Conservation (phyloP, 2,797 vertebrate genomes). For the Pygocentrus nattereri region DNA sequence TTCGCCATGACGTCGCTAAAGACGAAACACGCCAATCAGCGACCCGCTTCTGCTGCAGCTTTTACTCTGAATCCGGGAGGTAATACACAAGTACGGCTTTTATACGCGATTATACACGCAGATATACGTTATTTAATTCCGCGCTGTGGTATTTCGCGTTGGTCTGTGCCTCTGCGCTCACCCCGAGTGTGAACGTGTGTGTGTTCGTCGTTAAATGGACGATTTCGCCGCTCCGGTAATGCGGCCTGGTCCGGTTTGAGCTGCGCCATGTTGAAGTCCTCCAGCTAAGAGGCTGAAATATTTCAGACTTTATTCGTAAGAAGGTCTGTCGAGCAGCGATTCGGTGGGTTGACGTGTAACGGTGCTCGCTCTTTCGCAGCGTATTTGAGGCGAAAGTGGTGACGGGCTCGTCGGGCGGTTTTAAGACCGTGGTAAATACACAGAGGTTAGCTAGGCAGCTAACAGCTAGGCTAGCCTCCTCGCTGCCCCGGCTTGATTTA, state of each 20-base stretch:
- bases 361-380: background rate
- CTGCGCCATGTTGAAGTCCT: constrained; percentile 72
- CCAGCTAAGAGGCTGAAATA: background rate
- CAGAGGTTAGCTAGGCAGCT: background rate
- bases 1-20: constrained; percentile 35
- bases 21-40: constrained; percentile 48
- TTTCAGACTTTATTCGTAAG: background rate
- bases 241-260: constrained; percentile 61
- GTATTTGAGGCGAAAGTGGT: background rate
- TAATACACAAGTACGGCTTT: constrained; percentile 34
- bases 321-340: background rate
- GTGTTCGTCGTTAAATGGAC: background rate
- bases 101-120: background rate
- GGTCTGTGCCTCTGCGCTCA: background rate
- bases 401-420: too few relatives aligned
- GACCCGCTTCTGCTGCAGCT: constrained; percentile 52
- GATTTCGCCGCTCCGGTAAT: background rate
- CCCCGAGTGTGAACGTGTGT: background rate
- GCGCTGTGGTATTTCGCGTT: background rate
- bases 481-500: background rate
- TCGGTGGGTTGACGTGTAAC: background rate
- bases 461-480: background rate
- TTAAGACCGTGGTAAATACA: background rate
- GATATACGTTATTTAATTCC: background rate
- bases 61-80: constrained; percentile 62